phyloP scores from a whole-genome alignment of 1,140 invertebrate species.

The Drosophila athabasca region DNA sequence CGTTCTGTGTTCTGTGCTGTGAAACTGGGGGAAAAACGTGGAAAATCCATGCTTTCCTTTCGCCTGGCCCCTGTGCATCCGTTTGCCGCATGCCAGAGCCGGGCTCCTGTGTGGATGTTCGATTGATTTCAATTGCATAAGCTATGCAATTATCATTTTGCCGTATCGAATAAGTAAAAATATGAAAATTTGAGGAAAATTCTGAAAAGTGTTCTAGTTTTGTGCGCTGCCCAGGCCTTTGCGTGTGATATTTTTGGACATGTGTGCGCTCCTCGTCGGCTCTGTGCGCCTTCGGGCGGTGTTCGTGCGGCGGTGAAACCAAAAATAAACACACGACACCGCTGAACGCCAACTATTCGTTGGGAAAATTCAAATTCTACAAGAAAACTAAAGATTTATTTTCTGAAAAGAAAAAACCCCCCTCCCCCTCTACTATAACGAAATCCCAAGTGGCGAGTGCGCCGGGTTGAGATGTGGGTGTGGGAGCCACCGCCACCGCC shows the following conservation, averaged over 20 bases:
- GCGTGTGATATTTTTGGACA: constrained; percentile 81
- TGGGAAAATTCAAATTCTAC: constrained; percentile 24
- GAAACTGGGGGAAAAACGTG: constrained; percentile 64
- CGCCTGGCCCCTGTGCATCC: constrained; percentile 23
- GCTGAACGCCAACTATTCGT: constrained; percentile 53
- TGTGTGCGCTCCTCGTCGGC: constrained; percentile 66
- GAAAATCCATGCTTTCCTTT: constrained; percentile 67
- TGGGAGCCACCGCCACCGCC: constrained; percentile 8
- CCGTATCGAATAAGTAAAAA: constrained; percentile 40
- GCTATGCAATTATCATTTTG: constrained; percentile 65
- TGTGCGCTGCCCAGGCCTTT: constrained; percentile 75
- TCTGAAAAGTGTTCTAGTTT: constrained; percentile 73
- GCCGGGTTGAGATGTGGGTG: constrained; percentile 13
- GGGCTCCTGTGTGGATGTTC: constrained; percentile 45
- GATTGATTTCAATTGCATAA: constrained; percentile 62
- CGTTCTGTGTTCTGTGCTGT: constrained; percentile 7
- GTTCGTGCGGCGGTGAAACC: constrained; percentile 54
- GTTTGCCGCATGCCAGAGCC: constrained; percentile 30
- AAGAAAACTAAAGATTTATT: constrained; percentile 36
- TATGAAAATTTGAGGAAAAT: constrained; percentile 68
- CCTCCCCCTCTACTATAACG: constrained; percentile 28
- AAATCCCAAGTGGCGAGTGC: constrained; percentile 33
- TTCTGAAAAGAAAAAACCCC: constrained; percentile 22
- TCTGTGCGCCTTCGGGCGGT: constrained; percentile 48
- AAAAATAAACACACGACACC: constrained; percentile 76